These are phyloP conservation scores for Paragorgia papillata DNA, from an alignment of 92 coral and sea anemone species.

Conservation along the genomic window DNA sequence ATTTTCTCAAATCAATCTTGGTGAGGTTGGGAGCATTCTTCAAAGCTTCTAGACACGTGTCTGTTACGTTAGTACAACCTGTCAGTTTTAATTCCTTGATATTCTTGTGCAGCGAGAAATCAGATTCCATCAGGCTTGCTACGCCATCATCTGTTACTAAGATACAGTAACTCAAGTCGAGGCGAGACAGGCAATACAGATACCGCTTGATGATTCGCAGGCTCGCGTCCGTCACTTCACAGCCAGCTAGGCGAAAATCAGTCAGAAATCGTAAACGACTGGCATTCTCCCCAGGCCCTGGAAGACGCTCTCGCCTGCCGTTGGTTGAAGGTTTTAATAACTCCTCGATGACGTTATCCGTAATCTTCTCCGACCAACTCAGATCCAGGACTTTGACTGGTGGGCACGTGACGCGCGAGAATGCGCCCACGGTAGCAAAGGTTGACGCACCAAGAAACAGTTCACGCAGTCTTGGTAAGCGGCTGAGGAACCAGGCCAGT, in stretches of 20 bases:
- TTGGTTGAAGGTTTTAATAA: constrained; percentile 77
- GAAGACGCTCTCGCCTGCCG: constrained; percentile 57
- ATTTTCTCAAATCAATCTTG: constrained; percentile 82
- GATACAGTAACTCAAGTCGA: constrained; percentile 90
- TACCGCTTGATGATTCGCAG: constrained; percentile 77
- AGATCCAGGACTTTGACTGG: constrained; percentile 84
- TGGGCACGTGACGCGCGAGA: constrained; percentile 84
- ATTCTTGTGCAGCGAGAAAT: constrained; percentile 37
- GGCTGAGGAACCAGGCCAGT: constrained; percentile 84
- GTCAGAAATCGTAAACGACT: constrained; percentile 75
- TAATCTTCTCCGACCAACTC: constrained; percentile 93
- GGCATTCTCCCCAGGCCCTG: constrained; percentile 78
- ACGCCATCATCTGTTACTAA: constrained; percentile 81
- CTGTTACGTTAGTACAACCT: constrained; percentile 90
- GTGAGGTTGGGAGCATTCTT: constrained; percentile 63
- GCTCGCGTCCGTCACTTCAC: constrained; percentile 88
- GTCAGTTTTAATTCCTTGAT: constrained; percentile 76
- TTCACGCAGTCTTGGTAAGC: constrained; percentile 83
- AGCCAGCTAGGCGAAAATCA: constrained; percentile 87
- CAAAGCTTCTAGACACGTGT: constrained; percentile 67
- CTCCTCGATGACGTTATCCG: constrained; percentile 83
- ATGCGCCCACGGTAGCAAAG: constrained; percentile 85
- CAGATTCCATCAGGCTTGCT: constrained; percentile 67
- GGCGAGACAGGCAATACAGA: constrained; percentile 68
- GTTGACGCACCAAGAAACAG: constrained; percentile 85